Evolutionary conservation across 2,888 invertebrate genomes (phyloP).

Genomic region (Luffia ferchaultella): DNA sequence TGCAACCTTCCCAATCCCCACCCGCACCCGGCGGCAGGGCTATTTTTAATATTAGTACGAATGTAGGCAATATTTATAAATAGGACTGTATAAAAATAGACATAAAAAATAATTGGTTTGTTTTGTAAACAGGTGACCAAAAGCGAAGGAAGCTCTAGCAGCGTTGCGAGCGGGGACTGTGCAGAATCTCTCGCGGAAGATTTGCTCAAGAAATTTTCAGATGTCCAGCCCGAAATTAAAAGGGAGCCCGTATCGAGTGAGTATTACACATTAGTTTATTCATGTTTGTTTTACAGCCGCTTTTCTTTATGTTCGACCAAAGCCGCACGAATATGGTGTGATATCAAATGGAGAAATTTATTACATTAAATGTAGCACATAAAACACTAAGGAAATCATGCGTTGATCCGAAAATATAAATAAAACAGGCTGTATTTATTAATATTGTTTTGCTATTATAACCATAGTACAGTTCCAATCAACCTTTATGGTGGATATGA

Average conservation of each 20-base stretch:
- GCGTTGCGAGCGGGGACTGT: constrained; percentile 50
- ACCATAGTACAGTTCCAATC: too few relatives aligned
- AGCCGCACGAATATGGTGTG: too few relatives aligned
- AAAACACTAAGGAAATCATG: too few relatives aligned
- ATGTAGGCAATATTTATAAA: not conserved
- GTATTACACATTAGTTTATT: too few relatives aligned
- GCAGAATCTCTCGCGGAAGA: constrained; percentile 86
- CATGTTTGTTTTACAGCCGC: too few relatives aligned
- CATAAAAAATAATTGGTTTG: not conserved
- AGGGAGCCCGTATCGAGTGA: constrained; percentile 46
- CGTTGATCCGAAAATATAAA: too few relatives aligned
- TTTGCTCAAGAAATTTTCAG: constrained; percentile 84
- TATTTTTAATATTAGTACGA: not conserved
- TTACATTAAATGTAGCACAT: too few relatives aligned
- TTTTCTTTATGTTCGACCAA: too few relatives aligned
- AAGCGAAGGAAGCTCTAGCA: constrained; percentile 37
- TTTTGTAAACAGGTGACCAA: constrained; percentile 46
- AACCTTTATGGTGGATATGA: too few relatives aligned
- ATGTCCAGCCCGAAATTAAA: constrained; percentile 68
- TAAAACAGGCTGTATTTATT: too few relatives aligned
- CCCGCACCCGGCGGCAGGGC: constrained; percentile 36
- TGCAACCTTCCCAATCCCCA: constrained; percentile 4
- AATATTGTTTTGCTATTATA: too few relatives aligned
- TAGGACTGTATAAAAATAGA: not conserved
- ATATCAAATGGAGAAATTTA: too few relatives aligned